These are phyloP conservation scores for Odontomachus brunneus DNA, from an alignment of 1,140 invertebrate genomes.

Conservation along the genomic window DNA sequence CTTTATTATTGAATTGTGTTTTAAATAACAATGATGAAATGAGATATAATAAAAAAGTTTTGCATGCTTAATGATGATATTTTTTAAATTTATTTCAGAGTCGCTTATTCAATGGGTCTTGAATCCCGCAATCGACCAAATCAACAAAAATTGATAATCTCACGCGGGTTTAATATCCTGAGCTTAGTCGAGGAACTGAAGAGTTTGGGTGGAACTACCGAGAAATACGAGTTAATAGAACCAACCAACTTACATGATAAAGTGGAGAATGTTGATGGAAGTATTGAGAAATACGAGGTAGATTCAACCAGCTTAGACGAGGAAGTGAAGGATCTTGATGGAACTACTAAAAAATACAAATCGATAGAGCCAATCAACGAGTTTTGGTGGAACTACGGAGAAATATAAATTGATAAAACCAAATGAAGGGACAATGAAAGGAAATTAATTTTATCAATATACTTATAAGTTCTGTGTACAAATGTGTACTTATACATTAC, in stretches of 20 bases:
- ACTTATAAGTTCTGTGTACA: no score
- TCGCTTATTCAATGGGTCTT: conserved; percentile 80
- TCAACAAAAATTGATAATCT: conserved; percentile 77
- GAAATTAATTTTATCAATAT: not conserved
- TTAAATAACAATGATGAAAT: no score
- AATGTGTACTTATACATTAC: no score
- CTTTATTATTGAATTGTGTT: no score
- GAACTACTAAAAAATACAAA: conserved; percentile 79
- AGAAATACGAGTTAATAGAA: conserved; percentile 80
- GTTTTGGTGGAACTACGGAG: conserved; percentile 75
- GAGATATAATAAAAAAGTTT: not conserved
- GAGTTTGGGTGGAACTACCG: conserved; percentile 74
- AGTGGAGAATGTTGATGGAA: conserved; percentile 76
- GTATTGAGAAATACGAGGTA: conserved; percentile 79
- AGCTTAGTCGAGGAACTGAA: conserved; percentile 77
- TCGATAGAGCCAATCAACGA: conserved; percentile 74
- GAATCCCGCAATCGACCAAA: conserved; percentile 79
- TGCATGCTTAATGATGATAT: conserved; percentile 2
- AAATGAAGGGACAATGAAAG: conserved; percentile 7
- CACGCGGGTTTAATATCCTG: conserved; percentile 76
- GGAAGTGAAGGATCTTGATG: conserved; percentile 77
- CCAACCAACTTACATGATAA: conserved; percentile 72
- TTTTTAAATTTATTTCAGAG: conserved; percentile 69
- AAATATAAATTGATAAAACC: conserved; percentile 81
- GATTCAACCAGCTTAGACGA: conserved; percentile 76